Conservation (phyloP, 2,797 vertebrate genomes). For the Alcedo atthis region DNA sequence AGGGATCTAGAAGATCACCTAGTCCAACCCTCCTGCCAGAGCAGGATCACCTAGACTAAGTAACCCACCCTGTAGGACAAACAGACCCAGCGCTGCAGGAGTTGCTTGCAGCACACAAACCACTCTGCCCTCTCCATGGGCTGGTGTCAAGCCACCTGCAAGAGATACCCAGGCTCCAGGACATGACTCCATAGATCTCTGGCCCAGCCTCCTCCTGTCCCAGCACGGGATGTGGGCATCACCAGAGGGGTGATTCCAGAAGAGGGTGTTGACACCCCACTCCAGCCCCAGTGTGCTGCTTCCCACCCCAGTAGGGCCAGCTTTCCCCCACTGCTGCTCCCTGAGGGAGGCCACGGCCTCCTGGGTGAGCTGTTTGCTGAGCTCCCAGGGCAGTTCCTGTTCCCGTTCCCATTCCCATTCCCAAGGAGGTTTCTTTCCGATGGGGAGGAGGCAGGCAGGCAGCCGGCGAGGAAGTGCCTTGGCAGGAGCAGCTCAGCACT, state of each 20-base stretch:
- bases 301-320: fast-evolving
- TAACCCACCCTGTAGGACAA: neutral
- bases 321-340: neutral
- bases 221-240: neutral
- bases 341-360: neutral
- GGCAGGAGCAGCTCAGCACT: neutral
- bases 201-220: neutral
- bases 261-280: neutral
- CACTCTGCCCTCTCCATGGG: fast-evolving
- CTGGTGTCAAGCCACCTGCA: neutral
- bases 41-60: too few species aligned
- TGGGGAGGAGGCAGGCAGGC: neutral
- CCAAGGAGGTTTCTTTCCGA: neutral
- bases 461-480: slow-evolving; percentile 29
- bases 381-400: neutral
- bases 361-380: neutral
- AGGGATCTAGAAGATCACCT: too few species aligned
- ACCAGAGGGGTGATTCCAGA: fast-evolving
- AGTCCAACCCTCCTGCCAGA: too few species aligned
- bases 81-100: fast-evolving
- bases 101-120: neutral
- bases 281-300: neutral
- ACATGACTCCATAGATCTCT: fast-evolving
- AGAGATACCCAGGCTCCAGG: fast-evolving
- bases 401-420: neutral